phyloP scores from a whole-genome alignment of 1,140 invertebrate genomes.

The Odontomachus brunneus region DNA sequence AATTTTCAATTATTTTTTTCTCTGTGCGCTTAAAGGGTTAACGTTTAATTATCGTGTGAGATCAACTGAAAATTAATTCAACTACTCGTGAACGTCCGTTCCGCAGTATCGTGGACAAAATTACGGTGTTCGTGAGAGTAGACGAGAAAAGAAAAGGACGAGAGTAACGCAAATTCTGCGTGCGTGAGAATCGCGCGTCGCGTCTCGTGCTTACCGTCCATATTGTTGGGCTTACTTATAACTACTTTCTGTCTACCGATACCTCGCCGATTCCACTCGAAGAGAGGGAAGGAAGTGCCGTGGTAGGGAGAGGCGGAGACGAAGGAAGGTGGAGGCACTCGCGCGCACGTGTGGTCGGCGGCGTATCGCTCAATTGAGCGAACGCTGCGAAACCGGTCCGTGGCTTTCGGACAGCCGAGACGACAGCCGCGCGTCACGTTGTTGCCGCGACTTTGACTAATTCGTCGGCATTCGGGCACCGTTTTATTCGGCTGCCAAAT shows the following conservation, averaged over 20 bases:
- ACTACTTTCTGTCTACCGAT: slow-evolving; percentile 63
- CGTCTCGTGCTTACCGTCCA: slow-evolving; percentile 26
- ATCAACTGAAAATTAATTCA: too few relatives aligned
- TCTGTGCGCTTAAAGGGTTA: too few relatives aligned
- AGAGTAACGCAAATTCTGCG: too few relatives aligned
- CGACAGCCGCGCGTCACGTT: slow-evolving; percentile 74
- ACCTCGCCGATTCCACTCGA: slow-evolving; percentile 31
- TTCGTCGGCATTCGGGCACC: slow-evolving; percentile 69
- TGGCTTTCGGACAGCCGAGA: slow-evolving; percentile 67
- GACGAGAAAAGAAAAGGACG: too few relatives aligned
- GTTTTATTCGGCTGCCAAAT: slow-evolving; percentile 1
- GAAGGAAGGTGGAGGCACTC: slow-evolving; percentile 57
- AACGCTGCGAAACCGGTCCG: slow-evolving; percentile 79
- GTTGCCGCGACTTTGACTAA: slow-evolving; percentile 76
- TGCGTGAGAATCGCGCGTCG: slow-evolving; percentile 4
- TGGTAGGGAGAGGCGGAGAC: slow-evolving; percentile 60
- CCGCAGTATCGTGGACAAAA: too few relatives aligned
- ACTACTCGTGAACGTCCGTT: too few relatives aligned
- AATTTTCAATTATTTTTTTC: too few relatives aligned
- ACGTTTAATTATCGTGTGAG: too few relatives aligned
- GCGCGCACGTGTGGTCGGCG: slow-evolving; percentile 79
- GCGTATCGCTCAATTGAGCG: slow-evolving; percentile 82
- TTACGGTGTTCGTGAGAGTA: too few relatives aligned
- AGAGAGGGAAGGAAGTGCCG: slow-evolving; percentile 19
- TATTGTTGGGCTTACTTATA: slow-evolving; percentile 58